Percentiles rank a stretch among this genome's conserved stretches.
These are phyloP conservation scores for Rhinoraja longicauda DNA, from an alignment of 2,797 vertebrate genomes.

Conservation along the genomic window DNA sequence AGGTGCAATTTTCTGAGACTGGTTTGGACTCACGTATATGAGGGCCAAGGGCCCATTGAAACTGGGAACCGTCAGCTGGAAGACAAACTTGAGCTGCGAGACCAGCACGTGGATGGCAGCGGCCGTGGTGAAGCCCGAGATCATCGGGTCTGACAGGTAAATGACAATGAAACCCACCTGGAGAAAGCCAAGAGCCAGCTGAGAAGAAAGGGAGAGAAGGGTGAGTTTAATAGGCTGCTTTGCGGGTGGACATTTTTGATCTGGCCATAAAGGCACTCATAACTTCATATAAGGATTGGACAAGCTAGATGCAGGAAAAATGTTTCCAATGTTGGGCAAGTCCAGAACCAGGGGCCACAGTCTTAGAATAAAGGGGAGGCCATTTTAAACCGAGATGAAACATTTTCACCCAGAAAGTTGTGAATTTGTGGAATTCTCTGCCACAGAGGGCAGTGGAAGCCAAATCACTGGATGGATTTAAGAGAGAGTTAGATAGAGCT, in stretches of 20 bases:
- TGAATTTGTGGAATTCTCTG: too few species aligned
- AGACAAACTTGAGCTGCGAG: constrained; percentile 89
- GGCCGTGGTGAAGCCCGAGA: constrained; percentile 89
- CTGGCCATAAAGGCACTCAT: too few species aligned
- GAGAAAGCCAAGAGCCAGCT: constrained; percentile 78
- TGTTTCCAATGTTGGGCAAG: too few species aligned
- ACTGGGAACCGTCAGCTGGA: constrained; percentile 71
- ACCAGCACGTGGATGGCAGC: constrained; percentile 86
- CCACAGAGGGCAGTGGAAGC: too few species aligned
- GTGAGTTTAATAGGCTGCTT: background rate
- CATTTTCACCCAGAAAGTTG: too few species aligned
- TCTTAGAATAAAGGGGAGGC: too few species aligned
- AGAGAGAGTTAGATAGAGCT: too few species aligned
- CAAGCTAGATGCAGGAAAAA: too few species aligned
- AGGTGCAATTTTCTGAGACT: background rate
- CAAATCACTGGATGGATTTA: too few species aligned
- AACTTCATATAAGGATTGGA: too few species aligned
- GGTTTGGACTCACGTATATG: constrained; percentile 71
- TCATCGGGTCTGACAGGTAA: constrained; percentile 84
- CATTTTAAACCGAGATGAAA: too few species aligned
- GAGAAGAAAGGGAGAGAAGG: constrained; percentile 46
- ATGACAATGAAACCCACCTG: constrained; percentile 83
- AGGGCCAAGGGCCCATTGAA: constrained; percentile 70
- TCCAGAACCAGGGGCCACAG: too few species aligned
- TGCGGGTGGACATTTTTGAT: background rate